Conservation (phyloP, 2,797 vertebrate species). For the Psittacula echo region DNA sequence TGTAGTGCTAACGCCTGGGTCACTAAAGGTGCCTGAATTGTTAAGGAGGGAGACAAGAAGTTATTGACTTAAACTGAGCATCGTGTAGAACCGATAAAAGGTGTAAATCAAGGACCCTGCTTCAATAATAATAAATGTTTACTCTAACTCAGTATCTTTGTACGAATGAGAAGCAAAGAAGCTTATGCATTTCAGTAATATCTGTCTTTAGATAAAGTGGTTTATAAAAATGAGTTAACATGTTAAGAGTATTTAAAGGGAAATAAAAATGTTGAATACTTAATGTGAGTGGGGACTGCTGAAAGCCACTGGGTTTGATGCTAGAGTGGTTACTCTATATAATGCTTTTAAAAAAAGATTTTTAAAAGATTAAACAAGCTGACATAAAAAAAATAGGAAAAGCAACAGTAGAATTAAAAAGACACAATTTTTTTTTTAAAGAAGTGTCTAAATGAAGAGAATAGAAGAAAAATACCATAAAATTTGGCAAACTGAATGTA, state of each 20-base stretch:
- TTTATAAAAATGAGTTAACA: background rate
- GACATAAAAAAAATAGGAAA: background rate
- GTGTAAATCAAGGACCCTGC: background rate
- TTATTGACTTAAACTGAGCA: background rate
- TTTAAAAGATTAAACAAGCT: background rate
- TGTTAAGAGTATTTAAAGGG: background rate
- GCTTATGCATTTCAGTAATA: background rate
- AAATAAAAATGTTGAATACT: background rate
- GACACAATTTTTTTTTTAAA: background rate
- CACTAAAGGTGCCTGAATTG: background rate
- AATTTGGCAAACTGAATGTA: background rate
- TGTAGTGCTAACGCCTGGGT: background rate
- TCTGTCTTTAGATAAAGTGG: background rate
- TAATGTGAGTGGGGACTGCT: background rate
- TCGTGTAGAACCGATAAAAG: background rate
- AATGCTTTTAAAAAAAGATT: background rate
- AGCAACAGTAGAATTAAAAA: background rate
- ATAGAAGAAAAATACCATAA: fast-evolving
- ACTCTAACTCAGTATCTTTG: background rate
- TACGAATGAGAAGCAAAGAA: background rate
- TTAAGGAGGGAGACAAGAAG: background rate
- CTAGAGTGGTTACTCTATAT: background rate
- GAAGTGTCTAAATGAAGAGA: background rate
- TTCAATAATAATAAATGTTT: background rate
- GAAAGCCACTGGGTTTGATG: background rate